Evolutionary conservation across 2,113 vertebrate species (phyloP).

Genomic region (Puntigrus tetrazona): DNA sequence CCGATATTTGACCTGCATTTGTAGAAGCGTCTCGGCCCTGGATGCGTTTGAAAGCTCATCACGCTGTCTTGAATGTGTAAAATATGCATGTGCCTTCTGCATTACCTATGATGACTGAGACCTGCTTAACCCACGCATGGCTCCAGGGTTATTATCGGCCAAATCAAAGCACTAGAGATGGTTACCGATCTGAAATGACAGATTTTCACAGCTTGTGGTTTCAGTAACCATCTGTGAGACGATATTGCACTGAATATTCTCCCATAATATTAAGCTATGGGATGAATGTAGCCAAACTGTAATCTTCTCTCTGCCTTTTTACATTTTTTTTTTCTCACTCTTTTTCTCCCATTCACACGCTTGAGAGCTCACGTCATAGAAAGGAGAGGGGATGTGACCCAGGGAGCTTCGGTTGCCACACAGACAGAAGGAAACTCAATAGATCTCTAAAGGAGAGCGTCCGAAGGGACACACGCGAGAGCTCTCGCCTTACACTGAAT

Average conservation of each 20-base stretch:
- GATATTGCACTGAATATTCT: not conserved
- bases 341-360: not conserved
- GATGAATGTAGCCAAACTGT: slow-evolving; percentile 5
- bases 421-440: slow-evolving; percentile 45
- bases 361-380: not conserved
- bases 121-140: slow-evolving; percentile 9
- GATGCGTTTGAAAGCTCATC: not conserved
- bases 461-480: not conserved
- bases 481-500: slow-evolving; percentile 50
- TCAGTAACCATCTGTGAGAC: slow-evolving; percentile 17
- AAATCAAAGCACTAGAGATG: not conserved
- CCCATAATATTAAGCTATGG: not conserved
- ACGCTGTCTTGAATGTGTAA: not conserved
- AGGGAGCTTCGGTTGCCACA: not conserved
- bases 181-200: slow-evolving; percentile 12
- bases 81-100: not conserved
- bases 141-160: not conserved
- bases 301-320: not conserved
- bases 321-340: not conserved
- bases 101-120: slow-evolving; percentile 1
- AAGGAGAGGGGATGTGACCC: slow-evolving; percentile 31
- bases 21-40: not conserved
- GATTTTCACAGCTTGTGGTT: slow-evolving; percentile 18
- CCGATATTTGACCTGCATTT: not conserved
- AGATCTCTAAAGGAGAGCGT: slow-evolving; percentile 1